These are phyloP conservation scores for Orussus abietinus DNA, from an alignment of 1,140 invertebrate genomes.

Conservation along the genomic window DNA sequence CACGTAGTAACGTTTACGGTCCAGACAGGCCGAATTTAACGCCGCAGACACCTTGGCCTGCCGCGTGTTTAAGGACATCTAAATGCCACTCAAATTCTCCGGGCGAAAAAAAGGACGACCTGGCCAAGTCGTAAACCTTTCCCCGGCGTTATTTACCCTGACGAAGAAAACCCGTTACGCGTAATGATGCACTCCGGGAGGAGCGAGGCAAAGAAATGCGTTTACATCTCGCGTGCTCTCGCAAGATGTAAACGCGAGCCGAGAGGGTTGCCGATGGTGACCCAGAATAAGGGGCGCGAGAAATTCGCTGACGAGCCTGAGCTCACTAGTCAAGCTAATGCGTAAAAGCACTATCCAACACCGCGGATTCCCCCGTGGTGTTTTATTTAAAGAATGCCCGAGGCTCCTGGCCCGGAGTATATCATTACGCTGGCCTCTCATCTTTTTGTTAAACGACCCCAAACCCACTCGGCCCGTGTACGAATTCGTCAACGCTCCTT, in stretches of 20 bases:
- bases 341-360: neutral
- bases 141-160: slow-evolving; percentile 18
- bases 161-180: slow-evolving; percentile 19
- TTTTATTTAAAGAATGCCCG: slow-evolving; percentile 1
- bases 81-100: no score
- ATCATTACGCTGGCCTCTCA: no score
- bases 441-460: no score
- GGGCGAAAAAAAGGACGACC: neutral
- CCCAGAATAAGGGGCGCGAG: neutral
- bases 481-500: no score
- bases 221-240: neutral
- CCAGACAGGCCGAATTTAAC: no score
- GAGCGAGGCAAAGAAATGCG: neutral
- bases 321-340: neutral
- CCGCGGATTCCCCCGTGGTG: neutral
- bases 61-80: no score
- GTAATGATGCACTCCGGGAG: slow-evolving; percentile 19
- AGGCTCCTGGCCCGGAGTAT: no score
- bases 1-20: no score
- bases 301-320: neutral
- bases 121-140: slow-evolving; percentile 3
- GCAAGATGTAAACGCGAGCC: neutral
- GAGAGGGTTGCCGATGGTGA: neutral
- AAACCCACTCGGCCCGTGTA: no score
- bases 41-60: no score